Evolutionary conservation across 2,113 vertebrate species (phyloP).

Genomic region (Columbina picui): DNA sequence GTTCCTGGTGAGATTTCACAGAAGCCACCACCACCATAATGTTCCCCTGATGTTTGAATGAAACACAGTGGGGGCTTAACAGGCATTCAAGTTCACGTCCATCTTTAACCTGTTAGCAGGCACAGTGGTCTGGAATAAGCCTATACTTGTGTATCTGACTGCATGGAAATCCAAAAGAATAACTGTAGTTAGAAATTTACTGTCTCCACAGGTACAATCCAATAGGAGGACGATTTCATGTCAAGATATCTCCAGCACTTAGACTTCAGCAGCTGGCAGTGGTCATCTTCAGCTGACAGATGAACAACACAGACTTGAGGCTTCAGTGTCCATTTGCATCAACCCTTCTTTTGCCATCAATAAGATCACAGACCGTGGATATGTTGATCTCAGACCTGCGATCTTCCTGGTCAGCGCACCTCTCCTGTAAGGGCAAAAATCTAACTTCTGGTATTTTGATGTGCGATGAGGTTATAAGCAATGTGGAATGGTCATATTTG

Average conservation of each 20-base stretch:
- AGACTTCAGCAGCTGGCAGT: neutral
- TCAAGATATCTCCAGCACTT: neutral
- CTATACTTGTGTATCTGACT: neutral
- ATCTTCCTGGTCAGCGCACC: neutral
- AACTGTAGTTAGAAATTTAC: neutral
- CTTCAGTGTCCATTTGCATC: neutral
- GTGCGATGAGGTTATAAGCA: fast-evolving
- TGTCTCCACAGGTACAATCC: neutral
- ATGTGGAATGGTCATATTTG: fast-evolving
- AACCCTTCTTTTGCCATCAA: neutral
- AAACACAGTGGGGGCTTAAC: neutral
- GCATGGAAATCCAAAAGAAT: neutral
- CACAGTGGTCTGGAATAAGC: neutral
- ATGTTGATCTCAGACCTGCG: neutral
- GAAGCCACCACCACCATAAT: neutral
- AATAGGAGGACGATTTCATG: neutral
- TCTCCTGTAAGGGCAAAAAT: neutral
- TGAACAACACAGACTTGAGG: neutral
- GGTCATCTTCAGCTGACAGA: fast-evolving
- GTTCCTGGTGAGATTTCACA: neutral
- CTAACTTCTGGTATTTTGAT: neutral
- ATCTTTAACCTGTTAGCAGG: neutral
- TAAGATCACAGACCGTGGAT: neutral
- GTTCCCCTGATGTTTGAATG: neutral
- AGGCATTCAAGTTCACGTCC: fast-evolving